Evolutionary conservation across 2,888 invertebrate genomes (phyloP), one percentile per base, ranked within the genome.

Genomic region (Nematopogon swammerdamellus): DNA sequence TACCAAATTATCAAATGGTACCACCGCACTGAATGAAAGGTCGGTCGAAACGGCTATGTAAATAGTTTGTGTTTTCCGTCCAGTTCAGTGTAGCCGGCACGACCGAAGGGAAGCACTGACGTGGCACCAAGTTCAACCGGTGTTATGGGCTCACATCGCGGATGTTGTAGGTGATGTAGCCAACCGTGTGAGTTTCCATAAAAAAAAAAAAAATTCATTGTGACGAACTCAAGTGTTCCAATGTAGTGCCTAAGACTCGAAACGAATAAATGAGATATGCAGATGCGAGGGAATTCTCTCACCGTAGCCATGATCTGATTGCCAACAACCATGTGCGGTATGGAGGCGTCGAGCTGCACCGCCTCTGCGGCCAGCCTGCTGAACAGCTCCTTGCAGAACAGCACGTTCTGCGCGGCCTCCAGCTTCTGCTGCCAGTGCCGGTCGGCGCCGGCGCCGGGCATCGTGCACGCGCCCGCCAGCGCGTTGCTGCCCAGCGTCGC

Each of bases 261-360:
- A n/a, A n/a, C n/a, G n/a, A n/a, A n/a, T n/a, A n/a, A n/a, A n/a
- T n/a, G n/a, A n/a, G n/a, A n/a, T n/a, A n/a, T n/a, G n/a, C n/a
- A n/a, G n/a, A n/a, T n/a, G n/a, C n/a, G n/a, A n/a, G n/a, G n/a
- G n/a, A n/a, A n/a, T n/a, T n/a, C n/a, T n/a, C n/a, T n/a, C 8
- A 95, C 91, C 18, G 96, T 95, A 3, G 95, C 95, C 81, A 96
- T 92, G 54, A 97, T 97, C 72, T 97, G 95, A 72, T 97, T 97
- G 46, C 96, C 96, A 43, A 97, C 95, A 6, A 97, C 97, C 84
- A 97, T 92, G 62, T 97, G 97, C 0, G 97, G 97, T 63, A 97
- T 95, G 0, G 92, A 90, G 0, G 95, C 92, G 61, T 95, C 92
- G 3, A 95, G 72, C 63, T 95, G 95, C 4, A 97, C 95, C 0